Evolutionary conservation across 2,888 invertebrate species (phyloP), one percentile per base, ranked within the genome.

Genomic region (Thysanoteuthis rhombus): DNA sequence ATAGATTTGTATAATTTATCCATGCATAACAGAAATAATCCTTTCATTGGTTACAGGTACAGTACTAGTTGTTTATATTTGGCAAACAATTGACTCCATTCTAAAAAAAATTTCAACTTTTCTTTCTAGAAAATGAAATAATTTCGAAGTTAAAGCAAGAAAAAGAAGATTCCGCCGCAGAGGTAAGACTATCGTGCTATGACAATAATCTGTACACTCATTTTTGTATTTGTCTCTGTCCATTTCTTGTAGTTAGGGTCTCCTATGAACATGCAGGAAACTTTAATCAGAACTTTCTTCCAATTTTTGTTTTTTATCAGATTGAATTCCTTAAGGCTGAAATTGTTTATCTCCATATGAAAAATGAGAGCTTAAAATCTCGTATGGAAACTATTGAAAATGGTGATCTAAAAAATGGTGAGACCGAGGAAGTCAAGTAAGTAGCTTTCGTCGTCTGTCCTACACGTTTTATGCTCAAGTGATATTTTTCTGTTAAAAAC

Each of bases 271-370:
- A 47, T 47, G 47, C 19, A 19, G 3, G 19, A 25, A 52, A 25
- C 22, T 52, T 52, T 25, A 25, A 5, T 52, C 25, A 25, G 25
- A 52, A 39, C 38, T 52, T 47, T 22, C 32, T 39, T 45, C 32
- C 19, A 36, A 45, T 42, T 93, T 45, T 45, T 47, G 16, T 52
- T 93, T 47, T 47, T 36, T 39, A 93, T 28, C 96, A 97, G 97
- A 96, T 97, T 42, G 98, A 98, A 95, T 99, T 99, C 97, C 97
- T 99, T 52, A 99, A 99, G 97, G 98, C 99, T 22, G 99, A 99
- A 95, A 99, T 99, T 95, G 99, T 99, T 47, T 99, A 99, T 96
- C 98, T 99, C 98, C 99, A 99, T 97, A 98, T 98, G 95, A 99
- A 99, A 97, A 99, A 99, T 96, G 98, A 99, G 96, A 98, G 98